phyloP scores from a whole-genome alignment of 1,140 invertebrate genomes.

The Paraescarpia echinospica region DNA sequence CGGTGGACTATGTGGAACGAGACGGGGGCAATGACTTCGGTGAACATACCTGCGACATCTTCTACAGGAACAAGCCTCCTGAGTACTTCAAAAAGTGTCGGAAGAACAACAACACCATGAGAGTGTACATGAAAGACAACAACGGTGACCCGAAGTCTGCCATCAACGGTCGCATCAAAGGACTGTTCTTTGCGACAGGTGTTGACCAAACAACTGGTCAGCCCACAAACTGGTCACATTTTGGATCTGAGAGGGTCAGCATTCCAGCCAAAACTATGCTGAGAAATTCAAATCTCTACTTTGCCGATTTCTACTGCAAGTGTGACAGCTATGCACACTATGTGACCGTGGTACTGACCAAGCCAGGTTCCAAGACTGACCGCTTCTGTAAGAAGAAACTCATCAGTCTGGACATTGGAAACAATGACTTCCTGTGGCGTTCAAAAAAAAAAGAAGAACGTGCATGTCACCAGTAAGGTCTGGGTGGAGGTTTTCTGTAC shows the following conservation, averaged over 20 bases:
- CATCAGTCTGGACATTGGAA: background rate
- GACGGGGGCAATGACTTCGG: background rate
- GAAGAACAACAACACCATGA: background rate
- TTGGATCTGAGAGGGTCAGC: constrained; percentile 1
- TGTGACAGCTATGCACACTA: constrained; percentile 16
- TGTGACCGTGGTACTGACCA: constrained; percentile 21
- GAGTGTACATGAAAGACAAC: constrained; percentile 19
- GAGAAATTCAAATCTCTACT: constrained; percentile 20
- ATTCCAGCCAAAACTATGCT: constrained; percentile 14
- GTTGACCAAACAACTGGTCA: background rate
- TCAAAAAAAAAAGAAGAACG: background rate
- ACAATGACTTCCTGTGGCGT: constrained; percentile 17
- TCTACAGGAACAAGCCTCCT: background rate
- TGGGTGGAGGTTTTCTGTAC: background rate
- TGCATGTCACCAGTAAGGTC: background rate
- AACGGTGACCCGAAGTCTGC: constrained; percentile 19
- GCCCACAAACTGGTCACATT: constrained; percentile 8
- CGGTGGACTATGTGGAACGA: background rate
- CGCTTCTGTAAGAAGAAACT: constrained; percentile 20
- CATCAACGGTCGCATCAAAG: constrained; percentile 20
- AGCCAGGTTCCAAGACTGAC: constrained; percentile 14
- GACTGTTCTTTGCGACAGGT: constrained; percentile 22
- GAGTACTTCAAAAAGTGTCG: too few relatives aligned
- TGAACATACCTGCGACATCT: background rate
- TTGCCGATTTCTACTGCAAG: constrained; percentile 30